Evolutionary conservation across 30 jellyfish, hydroid and myxozoan genomes (phyloP).

Genomic region (Rhopilema esculentum): DNA sequence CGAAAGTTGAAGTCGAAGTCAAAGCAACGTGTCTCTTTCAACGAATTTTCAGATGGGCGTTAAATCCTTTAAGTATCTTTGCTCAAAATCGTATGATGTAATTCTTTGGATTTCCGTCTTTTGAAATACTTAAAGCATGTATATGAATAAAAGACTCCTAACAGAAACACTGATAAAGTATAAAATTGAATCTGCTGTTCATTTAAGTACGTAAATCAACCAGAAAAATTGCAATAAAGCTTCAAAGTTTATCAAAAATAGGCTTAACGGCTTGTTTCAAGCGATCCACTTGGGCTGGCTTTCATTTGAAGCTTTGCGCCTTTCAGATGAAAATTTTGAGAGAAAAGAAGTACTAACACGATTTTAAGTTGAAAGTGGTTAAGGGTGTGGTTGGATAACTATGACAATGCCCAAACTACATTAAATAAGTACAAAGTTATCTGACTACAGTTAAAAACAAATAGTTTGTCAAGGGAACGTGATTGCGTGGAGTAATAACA

Average conservation of each 20-base stretch:
- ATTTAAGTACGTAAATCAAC: background rate
- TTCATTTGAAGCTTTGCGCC: background rate
- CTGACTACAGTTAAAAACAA: background rate
- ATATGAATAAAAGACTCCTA: background rate
- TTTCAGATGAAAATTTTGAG: background rate
- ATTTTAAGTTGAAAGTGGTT: background rate
- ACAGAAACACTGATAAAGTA: background rate
- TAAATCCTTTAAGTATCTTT: background rate
- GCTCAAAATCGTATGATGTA: background rate
- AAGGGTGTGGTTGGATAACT: background rate
- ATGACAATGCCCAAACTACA: background rate
- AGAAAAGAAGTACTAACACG: background rate
- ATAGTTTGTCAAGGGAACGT: background rate
- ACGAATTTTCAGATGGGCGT: background rate
- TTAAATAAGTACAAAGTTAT: background rate
- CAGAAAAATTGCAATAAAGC: background rate
- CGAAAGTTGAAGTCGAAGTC: too few relatives aligned
- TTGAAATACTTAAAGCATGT: background rate
- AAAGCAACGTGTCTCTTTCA: background rate
- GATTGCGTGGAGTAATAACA: background rate
- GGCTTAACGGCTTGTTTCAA: background rate
- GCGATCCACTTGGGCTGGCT: background rate
- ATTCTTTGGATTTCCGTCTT: background rate
- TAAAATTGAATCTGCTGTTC: background rate
- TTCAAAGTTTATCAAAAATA: too few relatives aligned